Evolutionary conservation across 1,140 invertebrate genomes (phyloP), one percentile per base, ranked within the genome.

Genomic region (Drosophila melanica): DNA sequence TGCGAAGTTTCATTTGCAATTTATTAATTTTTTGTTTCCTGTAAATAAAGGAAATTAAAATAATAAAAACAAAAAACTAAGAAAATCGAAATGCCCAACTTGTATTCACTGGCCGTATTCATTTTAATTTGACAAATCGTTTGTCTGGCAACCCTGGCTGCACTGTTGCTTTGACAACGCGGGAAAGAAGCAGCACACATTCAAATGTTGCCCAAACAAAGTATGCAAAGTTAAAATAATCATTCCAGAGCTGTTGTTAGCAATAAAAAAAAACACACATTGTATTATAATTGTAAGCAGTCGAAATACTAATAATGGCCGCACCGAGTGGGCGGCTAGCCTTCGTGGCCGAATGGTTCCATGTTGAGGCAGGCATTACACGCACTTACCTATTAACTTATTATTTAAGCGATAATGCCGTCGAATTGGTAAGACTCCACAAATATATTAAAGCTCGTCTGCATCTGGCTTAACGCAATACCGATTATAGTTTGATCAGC

Each of bases 341-440:
- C 12, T 97, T 97, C 93, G 93, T 95, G 71, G 95, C 95, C 16
- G 96, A 97, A 92, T 98, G 97, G 97, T 96, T 95, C 84, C 96
- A 97, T 80, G 93, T 94, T 75, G 94, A 95, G 79, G 94, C 96
- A 1, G 94, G 94, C 51, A 92, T 96, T 4, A 92, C 95, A 16
- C 94, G 95, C 75, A 94, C 94, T 71, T 97, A 96, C 91, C 94
- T 95, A 82, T 92, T 97, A 51, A 95, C 95, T 77, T 97, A 94
- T 92, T 97, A 95, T 93, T 94, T 94, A 14, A 92, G 92, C 33
- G 96, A 97, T 90, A 94, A 95, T 66, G 95, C 95, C 9, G 93
- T 97, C 39, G 96, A 97, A 94, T 93, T 96, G 93, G 95, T 95
- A 93, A 91, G 93, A 91, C 58, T 3, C 33, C 33, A 35, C n/a